Base-by-base conservation (phyloP, 2,113 vertebrate species). In the Halcyon senegalensis region DNA sequence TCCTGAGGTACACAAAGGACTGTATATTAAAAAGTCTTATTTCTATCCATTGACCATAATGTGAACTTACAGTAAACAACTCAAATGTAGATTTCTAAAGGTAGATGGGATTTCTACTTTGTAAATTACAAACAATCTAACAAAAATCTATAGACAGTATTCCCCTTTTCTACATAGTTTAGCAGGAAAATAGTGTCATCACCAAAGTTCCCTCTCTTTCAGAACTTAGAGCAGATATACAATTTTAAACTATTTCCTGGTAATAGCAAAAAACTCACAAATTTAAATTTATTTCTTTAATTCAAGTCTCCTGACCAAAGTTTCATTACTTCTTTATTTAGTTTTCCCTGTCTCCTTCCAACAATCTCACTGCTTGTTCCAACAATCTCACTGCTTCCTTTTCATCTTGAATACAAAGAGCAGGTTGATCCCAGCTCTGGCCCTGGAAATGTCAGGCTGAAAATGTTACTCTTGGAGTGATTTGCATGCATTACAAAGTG, bases 401-500 rank as follows among this genome's bases (percentile, higher is more conserved):
- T 97, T 94, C 87, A 84, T 92, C 94, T 88, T 86, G 58, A 72
- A 76, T 81, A 94, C 86, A 94, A 95, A 95, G 94, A 95, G 67
- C 53, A 91, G 69, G 95, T 91, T 96, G 95, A 94, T 96, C 96
- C 92, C 87, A 88, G 88, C 81, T 85, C 93, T 96, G 93, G 91
- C 77, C 93, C 93, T 95, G 91, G 91, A 93, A 97, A 97, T 97
- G 97, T 97, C 97, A 98, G 90, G 87, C 89, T 95, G 93, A 86
- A 97, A 97, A 96, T 93, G 96, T 94, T 97, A 94, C 90, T 97
- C 87, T 96, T 93, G 91, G 95, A 96, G 92, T 96, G 95, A 97
- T 98, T 97, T 97, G 97, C 97, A 98, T 97, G 96, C 93, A 89
- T 97, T 96, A 97, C 92, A 83, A 96, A 97, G 96, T 97, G 97